Evolutionary conservation across 2,113 vertebrate genomes (phyloP), one percentile per base, ranked within the genome.

Genomic region (Cinclus mexicanus): DNA sequence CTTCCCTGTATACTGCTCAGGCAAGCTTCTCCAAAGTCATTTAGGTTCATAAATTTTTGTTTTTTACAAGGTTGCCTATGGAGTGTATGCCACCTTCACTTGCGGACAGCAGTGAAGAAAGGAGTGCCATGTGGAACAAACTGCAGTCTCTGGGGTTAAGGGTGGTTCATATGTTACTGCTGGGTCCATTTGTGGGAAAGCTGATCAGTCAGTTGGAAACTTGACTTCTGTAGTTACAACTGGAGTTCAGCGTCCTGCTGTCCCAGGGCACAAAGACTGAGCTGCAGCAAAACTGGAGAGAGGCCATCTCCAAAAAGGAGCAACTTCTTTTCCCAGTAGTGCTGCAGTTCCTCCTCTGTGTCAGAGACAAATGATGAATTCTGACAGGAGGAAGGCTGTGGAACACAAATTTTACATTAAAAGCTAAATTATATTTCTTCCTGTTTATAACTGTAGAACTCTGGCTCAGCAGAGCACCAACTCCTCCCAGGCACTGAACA

Each of bases 371-470:
- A 60, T 53, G 69, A 55, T 69, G 70, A n/a, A 60, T 82, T 49
- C 74, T 65, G 65, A 64, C 1, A 11, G 56, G 44, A 59, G 15
- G 42, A 92, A 86, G 57, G 39, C 65, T 91, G 61, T 12, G 49
- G 57, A 91, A 95, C 76, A 65, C 71, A 46, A 41, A 65, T 86
- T 87, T 46, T 64, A 25, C 64, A 42, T 41, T 57, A n/a, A 75
- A 92, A 93, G 76, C 86, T 86, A 93, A 92, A 87, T 39, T 8
- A 39, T 64, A 49, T 67, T 95, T 75, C 83, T 94, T 96, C 93
- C 86, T 94, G 80, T 96, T 97, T 94, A 69, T 61, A 92, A 64
- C 20, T 31, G 14, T 56, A 81, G 60, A 56, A 41, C 50, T 86
- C 60, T 56, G 72, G 69, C 79, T 92, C 79, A 93, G 60, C 64